Evolutionary conservation across 1,140 invertebrate genomes (phyloP).

Genomic region (Hermatobates lingyangjiaoensis): DNA sequence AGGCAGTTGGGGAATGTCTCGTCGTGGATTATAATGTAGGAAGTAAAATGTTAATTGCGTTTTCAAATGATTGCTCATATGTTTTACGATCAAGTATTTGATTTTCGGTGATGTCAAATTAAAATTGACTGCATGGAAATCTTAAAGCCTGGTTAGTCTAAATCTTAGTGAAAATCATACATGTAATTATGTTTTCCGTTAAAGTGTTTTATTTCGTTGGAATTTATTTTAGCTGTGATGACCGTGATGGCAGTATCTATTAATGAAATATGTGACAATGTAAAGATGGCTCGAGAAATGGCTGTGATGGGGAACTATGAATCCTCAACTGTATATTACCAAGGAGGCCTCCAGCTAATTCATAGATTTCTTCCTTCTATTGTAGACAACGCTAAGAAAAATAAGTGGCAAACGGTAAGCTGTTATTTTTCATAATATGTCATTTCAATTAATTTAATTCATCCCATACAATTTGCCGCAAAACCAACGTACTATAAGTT

Average conservation of each 20-base stretch:
- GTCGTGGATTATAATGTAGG: no score
- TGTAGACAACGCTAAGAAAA: slow-evolving; percentile 55
- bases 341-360: slow-evolving; percentile 80
- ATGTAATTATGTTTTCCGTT: no score
- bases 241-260: slow-evolving; percentile 55
- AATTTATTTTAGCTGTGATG: slow-evolving; percentile 18
- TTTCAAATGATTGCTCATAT: no score
- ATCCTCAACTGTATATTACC: slow-evolving; percentile 82
- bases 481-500: no score
- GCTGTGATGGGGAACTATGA: slow-evolving; percentile 90
- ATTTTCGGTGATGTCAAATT: no score
- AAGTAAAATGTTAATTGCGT: no score
- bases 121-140: slow-evolving; percentile 9
- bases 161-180: not conserved
- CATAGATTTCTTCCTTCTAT: slow-evolving; percentile 64
- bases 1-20: no score
- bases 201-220: slow-evolving; percentile 1
- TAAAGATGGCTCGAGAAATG: slow-evolving; percentile 83
- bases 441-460: not conserved
- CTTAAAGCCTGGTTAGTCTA: slow-evolving; percentile 4
- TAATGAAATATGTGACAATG: slow-evolving; percentile 79
- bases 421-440: not conserved
- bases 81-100: no score
- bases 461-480: no score
- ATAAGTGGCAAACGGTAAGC: slow-evolving; percentile 72